A percentile compares a stretch with the other conserved stretches of the same genome.
Conservation (phyloP, 2,797 vertebrate species). For the Notolepis coatsorum region DNA sequence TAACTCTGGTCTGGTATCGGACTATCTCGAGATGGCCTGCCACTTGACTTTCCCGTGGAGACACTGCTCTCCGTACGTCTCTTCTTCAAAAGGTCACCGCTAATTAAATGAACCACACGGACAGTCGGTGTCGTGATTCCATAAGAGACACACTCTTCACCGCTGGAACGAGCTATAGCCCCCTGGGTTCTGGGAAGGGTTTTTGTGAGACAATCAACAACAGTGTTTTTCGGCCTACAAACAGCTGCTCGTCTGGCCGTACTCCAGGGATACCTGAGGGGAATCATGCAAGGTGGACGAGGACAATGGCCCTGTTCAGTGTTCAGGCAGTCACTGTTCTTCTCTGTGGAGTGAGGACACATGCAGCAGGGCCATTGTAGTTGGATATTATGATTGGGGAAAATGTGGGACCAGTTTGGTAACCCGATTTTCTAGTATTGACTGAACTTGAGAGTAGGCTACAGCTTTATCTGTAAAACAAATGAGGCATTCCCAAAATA, state of each 20-base stretch:
- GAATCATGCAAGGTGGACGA: neutral
- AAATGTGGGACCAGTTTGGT: neutral
- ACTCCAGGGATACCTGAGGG: neutral
- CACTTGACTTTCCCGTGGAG: neutral
- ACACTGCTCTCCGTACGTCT: neutral
- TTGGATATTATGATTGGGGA: too few relatives aligned
- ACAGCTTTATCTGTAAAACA: slow-evolving; percentile 4
- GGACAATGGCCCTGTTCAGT: neutral
- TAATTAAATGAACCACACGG: neutral
- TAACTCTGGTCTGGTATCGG: neutral
- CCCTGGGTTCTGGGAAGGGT: neutral
- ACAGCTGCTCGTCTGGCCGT: neutral
- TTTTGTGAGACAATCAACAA: neutral
- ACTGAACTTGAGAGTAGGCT: slow-evolving; percentile 27
- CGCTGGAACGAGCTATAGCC: neutral
- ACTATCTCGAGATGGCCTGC: too few relatives aligned
- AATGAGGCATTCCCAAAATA: neutral
- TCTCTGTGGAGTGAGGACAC: too few relatives aligned
- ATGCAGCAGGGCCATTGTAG: too few relatives aligned
- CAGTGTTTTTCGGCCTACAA: neutral
- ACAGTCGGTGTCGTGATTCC: neutral
- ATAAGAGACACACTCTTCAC: neutral
- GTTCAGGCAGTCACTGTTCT: too few relatives aligned
- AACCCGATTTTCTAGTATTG: neutral
- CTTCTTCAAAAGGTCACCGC: neutral